These are phyloP conservation scores for Dolichopus griseipennis DNA, from an alignment of 2,888 invertebrate genomes.

Conservation along the genomic window DNA sequence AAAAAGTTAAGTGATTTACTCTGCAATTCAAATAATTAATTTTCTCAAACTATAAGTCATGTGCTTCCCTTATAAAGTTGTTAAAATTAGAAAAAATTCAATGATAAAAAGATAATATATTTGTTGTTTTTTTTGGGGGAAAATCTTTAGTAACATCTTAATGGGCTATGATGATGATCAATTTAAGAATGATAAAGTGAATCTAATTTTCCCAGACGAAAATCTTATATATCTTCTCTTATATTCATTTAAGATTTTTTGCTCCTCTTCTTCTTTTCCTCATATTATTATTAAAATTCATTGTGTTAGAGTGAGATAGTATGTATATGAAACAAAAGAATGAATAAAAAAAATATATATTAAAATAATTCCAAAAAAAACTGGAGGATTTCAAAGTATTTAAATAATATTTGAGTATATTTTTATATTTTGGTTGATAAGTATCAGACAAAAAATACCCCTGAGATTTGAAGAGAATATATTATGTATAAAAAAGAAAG, in stretches of 20 bases:
- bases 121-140: not conserved
- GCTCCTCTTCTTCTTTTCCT: too few relatives aligned
- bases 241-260: not conserved
- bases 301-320: too few relatives aligned
- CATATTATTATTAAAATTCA: not conserved
- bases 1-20: too few relatives aligned
- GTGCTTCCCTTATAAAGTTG: too few relatives aligned
- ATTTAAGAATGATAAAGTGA: constrained; percentile 4
- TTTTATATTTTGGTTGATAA: not conserved
- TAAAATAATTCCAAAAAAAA: not conserved
- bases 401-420: not conserved
- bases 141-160: constrained; percentile 4
- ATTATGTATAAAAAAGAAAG: not conserved
- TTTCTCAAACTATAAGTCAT: too few relatives aligned
- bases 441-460: constrained; percentile 1
- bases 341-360: not conserved
- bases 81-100: too few relatives aligned
- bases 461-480: not conserved
- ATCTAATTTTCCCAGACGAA: constrained; percentile 4
- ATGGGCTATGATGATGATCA: constrained; percentile 6
- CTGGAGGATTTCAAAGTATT: not conserved
- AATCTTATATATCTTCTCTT: not conserved
- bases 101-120: too few relatives aligned
- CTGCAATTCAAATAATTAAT: too few relatives aligned
- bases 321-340: not conserved